Evolutionary conservation across 2,888 invertebrate genomes (phyloP).

Genomic region (Erebia palarica): DNA sequence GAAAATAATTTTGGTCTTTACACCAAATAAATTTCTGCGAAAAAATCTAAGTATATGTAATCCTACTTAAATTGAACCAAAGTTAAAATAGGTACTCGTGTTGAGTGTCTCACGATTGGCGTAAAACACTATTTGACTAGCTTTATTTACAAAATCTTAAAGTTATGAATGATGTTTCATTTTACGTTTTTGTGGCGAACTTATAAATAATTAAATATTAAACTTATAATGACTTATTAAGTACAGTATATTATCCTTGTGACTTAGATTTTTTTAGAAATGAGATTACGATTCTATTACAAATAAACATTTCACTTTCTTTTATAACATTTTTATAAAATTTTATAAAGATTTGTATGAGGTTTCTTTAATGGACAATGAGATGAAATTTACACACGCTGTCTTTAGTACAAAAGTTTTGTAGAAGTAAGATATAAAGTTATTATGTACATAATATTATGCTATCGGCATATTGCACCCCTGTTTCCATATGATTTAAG

Average conservation of each 20-base stretch:
- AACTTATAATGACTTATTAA: not conserved
- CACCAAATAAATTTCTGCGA: no score
- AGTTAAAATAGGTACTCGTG: no score
- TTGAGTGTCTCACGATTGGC: not conserved
- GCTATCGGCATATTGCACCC: constrained; percentile 58
- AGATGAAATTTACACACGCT: constrained; percentile 12
- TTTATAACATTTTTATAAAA: not conserved
- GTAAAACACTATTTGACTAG: constrained; percentile 25
- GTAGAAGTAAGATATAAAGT: constrained; percentile 24
- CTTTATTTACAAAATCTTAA: constrained; percentile 12
- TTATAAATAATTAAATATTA: not conserved
- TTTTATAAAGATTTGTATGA: constrained; percentile 15
- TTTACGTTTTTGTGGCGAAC: not conserved
- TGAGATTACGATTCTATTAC: not conserved
- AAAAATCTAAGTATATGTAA: no score
- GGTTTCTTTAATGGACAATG: constrained; percentile 1
- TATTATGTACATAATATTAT: constrained; percentile 40
- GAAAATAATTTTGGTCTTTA: no score
- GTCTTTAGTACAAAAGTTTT: constrained; percentile 8
- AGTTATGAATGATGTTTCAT: constrained; percentile 3
- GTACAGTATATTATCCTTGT: not conserved
- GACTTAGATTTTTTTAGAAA: not conserved
- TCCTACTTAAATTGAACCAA: no score
- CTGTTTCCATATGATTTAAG: constrained; percentile 61
- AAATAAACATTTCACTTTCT: not conserved